A percentile compares a stretch with the other conserved stretches of the same genome.
Evolutionary conservation across 2,113 vertebrate species (phyloP).

Genomic region (Percina caprodes): DNA sequence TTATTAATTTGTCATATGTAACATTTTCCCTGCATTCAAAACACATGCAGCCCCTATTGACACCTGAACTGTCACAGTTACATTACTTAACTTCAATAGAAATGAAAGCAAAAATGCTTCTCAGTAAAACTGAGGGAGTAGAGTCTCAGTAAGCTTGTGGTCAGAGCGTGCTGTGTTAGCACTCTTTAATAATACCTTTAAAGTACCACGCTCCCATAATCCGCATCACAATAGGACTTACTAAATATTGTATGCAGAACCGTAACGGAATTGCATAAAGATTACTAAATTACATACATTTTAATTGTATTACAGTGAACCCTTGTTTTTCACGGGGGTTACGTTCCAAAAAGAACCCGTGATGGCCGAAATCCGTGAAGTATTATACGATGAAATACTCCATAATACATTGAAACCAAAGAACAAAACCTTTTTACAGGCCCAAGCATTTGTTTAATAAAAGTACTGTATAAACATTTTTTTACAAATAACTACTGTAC

Average conservation of each 20-base stretch:
- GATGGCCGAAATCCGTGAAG: no score
- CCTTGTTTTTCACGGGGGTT: no score
- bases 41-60: not conserved
- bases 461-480: no score
- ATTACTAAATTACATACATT: not conserved
- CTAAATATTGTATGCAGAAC: not conserved
- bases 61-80: not conserved
- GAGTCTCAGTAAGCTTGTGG: conserved; percentile 51
- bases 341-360: no score
- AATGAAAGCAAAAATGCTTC: conserved; percentile 14
- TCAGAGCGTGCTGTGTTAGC: conserved; percentile 40
- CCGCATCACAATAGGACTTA: not conserved
- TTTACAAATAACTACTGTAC: no score
- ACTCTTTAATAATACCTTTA: conserved; percentile 40
- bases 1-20: not conserved
- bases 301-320: not conserved
- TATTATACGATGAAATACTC: no score
- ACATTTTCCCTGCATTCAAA: not conserved
- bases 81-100: conserved; percentile 36
- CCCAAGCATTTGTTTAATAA: no score
- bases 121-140: conserved; percentile 14
- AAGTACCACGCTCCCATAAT: not conserved
- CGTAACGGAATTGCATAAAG: not conserved
- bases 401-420: no score
- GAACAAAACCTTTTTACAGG: no score